phyloP scores from a whole-genome alignment of 1,140 invertebrate species.

The Hycleus cichorii region DNA sequence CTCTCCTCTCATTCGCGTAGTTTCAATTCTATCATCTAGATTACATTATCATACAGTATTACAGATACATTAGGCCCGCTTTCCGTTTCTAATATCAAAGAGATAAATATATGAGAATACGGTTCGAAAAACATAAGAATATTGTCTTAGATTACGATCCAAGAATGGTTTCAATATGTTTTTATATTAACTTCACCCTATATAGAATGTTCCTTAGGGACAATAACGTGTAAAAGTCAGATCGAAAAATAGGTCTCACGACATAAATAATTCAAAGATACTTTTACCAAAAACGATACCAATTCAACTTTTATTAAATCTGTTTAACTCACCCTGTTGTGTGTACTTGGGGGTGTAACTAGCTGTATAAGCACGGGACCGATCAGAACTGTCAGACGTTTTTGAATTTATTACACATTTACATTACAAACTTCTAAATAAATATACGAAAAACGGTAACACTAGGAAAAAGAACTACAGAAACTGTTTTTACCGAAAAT shows the following conservation, averaged over 20 bases:
- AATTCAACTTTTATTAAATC: conserved; percentile 18
- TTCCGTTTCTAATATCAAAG: too few species aligned
- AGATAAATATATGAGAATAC: neutral
- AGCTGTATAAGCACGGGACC: too few species aligned
- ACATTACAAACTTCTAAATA: too few species aligned
- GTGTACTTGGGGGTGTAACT: neutral
- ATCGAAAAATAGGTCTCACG: conserved; percentile 12
- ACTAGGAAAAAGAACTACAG: too few species aligned
- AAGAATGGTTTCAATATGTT: conserved; percentile 12
- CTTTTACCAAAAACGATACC: conserved; percentile 3
- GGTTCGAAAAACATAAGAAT: neutral
- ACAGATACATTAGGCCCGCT: neutral
- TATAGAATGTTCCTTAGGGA: conserved; percentile 17
- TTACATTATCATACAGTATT: conserved; percentile 18
- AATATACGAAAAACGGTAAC: too few species aligned
- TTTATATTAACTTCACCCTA: conserved; percentile 9
- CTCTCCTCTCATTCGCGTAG: neutral
- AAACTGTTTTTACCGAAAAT: too few species aligned
- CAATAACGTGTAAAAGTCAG: conserved; percentile 7
- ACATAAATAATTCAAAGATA: conserved; percentile 18
- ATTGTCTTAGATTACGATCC: neutral
- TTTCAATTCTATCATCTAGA: conserved; percentile 13
- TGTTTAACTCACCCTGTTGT: conserved; percentile 1
- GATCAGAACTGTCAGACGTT: too few species aligned
- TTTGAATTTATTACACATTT: too few species aligned